Conservation (phyloP, 2,797 vertebrate species). For the Arvicola amphibius region DNA sequence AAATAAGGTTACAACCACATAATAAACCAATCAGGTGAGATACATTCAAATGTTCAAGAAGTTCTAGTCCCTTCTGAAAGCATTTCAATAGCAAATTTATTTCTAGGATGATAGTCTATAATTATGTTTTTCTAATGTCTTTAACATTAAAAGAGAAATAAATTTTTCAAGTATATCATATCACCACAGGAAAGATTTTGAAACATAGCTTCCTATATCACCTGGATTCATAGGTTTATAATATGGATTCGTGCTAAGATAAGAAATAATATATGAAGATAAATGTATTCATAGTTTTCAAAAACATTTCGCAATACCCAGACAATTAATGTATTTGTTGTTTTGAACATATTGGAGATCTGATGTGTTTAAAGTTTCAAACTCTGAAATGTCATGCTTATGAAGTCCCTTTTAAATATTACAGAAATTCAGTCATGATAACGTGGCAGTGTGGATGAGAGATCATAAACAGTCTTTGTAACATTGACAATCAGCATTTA, state of each 20-base stretch:
- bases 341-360: neutral
- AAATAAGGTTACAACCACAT: neutral
- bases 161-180: neutral
- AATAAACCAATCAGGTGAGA: neutral
- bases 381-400: neutral
- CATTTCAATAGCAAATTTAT: slow-evolving; percentile 13
- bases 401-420: neutral
- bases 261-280: neutral
- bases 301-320: neutral
- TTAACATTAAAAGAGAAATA: neutral
- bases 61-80: neutral
- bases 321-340: neutral
- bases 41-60: neutral
- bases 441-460: neutral
- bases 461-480: neutral
- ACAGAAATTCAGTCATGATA: neutral
- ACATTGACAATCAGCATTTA: neutral
- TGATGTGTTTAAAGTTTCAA: neutral
- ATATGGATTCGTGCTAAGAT: neutral
- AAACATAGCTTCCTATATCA: neutral
- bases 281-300: neutral
- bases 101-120: neutral
- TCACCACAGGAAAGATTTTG: neutral
- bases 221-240: neutral
- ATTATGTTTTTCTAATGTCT: neutral